Evolutionary conservation across 2,797 vertebrate species (phyloP).

Genomic region (Onychomys leucogaster): DNA sequence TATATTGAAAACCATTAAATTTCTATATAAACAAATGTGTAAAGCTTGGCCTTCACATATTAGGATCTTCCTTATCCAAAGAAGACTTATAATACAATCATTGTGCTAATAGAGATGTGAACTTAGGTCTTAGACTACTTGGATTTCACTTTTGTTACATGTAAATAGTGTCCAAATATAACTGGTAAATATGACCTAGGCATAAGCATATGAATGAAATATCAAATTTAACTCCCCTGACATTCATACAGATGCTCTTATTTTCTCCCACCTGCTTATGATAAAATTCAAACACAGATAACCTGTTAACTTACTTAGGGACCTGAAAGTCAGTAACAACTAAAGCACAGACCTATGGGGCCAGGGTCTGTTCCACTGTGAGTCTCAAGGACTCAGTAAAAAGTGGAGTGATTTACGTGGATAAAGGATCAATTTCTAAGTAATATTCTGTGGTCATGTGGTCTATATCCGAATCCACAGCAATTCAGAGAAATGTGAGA

Average conservation of each 20-base stretch:
- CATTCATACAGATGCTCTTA: neutral
- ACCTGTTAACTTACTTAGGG: neutral
- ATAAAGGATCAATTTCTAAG: neutral
- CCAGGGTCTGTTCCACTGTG: neutral
- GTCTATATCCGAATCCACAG: neutral
- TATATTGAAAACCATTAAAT: conserved; percentile 10
- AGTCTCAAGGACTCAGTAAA: neutral
- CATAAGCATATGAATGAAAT: conserved; percentile 22
- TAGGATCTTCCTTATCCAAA: neutral
- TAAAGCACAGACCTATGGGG: neutral
- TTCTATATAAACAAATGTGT: neutral
- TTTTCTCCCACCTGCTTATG: neutral
- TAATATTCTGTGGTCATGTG: neutral
- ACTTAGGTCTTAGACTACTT: neutral
- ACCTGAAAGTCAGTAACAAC: neutral
- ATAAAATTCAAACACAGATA: neutral
- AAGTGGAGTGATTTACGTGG: neutral
- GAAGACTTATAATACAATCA: neutral
- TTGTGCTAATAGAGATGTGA: neutral
- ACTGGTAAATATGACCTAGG: neutral
- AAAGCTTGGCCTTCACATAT: neutral
- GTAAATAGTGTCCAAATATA: conserved; percentile 26
- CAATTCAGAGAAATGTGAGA: neutral
- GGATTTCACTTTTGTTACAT: neutral
- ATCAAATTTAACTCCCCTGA: neutral